These are phyloP conservation scores for Pandemis corylana DNA, from an alignment of 2,888 invertebrate genomes.

Conservation along the genomic window DNA sequence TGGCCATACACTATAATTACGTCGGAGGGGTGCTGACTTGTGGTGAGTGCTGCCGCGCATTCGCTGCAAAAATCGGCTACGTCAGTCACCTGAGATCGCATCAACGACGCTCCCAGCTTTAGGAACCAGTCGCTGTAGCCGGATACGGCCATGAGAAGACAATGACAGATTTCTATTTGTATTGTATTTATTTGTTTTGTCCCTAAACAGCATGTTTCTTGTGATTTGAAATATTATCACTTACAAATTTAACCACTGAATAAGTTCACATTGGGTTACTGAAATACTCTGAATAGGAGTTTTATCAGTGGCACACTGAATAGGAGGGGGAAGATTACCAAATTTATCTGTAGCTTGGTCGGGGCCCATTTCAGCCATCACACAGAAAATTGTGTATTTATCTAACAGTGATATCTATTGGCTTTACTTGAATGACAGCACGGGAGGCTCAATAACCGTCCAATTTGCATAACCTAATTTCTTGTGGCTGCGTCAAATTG, in stretches of 20 bases:
- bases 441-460: constrained; percentile 65
- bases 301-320: constrained; percentile 12
- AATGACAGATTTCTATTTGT: too few species aligned
- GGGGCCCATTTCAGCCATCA: constrained; percentile 24
- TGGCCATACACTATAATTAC: too few species aligned
- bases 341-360: constrained; percentile 20
- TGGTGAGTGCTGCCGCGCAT: too few species aligned
- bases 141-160: too few species aligned
- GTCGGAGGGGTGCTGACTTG: too few species aligned
- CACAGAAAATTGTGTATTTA: constrained; percentile 49
- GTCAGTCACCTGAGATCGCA: too few species aligned
- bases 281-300: not conserved
- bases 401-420: constrained; percentile 59
- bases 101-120: too few species aligned
- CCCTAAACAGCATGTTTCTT: too few species aligned
- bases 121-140: too few species aligned
- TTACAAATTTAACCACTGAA: not conserved
- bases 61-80: too few species aligned
- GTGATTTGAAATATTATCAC: not conserved
- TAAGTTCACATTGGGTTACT: not conserved
- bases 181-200: not conserved
- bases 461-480: constrained; percentile 77
- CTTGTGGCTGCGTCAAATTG: constrained; percentile 68
- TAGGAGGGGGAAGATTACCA: not conserved
- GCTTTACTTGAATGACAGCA: constrained; percentile 62